phyloP scores from a whole-genome alignment of 2,797 vertebrate genomes.

The Cryptoprocta ferox region DNA sequence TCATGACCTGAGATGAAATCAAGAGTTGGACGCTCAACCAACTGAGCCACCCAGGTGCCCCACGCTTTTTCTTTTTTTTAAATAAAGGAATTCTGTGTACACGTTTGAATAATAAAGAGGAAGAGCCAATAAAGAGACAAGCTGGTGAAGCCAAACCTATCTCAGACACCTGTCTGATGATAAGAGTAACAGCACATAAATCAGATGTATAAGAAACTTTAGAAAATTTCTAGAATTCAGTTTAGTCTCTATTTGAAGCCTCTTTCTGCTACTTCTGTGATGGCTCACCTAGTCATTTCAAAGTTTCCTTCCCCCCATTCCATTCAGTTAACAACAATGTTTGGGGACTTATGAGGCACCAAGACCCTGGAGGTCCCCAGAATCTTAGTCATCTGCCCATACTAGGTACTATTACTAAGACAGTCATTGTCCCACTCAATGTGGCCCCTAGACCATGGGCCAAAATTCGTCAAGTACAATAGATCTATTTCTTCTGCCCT shows the following conservation, averaged over 20 bases:
- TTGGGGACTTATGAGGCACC: neutral
- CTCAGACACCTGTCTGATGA: neutral
- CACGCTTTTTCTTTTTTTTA: neutral
- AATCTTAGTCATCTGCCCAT: neutral
- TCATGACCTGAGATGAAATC: too few relatives aligned
- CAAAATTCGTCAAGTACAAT: neutral
- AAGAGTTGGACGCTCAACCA: too few relatives aligned
- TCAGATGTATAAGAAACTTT: neutral
- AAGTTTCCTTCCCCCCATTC: neutral
- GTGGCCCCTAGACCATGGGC: neutral
- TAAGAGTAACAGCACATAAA: neutral
- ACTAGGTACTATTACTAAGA: neutral
- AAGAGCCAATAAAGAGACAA: neutral
- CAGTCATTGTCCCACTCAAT: neutral
- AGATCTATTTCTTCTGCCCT: neutral
- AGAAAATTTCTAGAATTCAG: neutral
- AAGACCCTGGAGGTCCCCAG: fast-evolving
- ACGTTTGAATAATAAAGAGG: neutral
- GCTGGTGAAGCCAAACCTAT: neutral
- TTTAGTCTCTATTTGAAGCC: neutral
- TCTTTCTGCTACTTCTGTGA: neutral
- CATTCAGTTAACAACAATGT: neutral
- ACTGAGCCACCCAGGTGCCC: too few relatives aligned
- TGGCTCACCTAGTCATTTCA: neutral
- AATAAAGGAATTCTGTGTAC: neutral